phyloP scores from a whole-genome alignment of 2,888 invertebrate species.

The Pasiphila rectangulata region DNA sequence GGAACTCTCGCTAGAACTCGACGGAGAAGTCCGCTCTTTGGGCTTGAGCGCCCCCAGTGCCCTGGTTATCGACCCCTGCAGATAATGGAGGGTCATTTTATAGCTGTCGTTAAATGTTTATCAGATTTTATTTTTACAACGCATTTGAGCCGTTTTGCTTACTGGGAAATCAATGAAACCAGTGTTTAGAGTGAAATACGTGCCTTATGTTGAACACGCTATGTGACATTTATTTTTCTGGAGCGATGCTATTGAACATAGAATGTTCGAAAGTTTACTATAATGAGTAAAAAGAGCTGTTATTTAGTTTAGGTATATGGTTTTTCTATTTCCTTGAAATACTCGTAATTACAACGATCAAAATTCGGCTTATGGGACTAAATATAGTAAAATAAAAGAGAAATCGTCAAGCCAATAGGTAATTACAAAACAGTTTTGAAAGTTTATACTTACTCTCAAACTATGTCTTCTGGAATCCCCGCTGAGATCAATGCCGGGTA shows the following conservation, averaged over 20 bases:
- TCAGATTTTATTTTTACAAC: conserved; percentile 21
- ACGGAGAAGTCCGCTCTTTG: conserved; percentile 84
- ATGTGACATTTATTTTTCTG: background rate
- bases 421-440: background rate
- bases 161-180: conserved; percentile 1
- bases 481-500: conserved; percentile 74
- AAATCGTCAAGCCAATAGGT: too few relatives aligned
- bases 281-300: too few relatives aligned
- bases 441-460: conserved; percentile 71
- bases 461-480: conserved; percentile 80
- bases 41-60: conserved; percentile 86
- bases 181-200: conserved; percentile 8
- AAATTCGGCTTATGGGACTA: too few relatives aligned
- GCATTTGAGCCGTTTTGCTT: conserved; percentile 18
- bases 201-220: background rate
- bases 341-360: too few relatives aligned
- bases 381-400: too few relatives aligned
- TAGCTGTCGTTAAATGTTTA: conserved; percentile 23
- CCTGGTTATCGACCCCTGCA: conserved; percentile 73
- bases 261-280: too few relatives aligned
- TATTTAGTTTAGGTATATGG: too few relatives aligned
- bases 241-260: background rate
- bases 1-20: conserved; percentile 84
- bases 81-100: conserved; percentile 19
- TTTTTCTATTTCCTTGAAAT: too few relatives aligned